Evolutionary conservation across 2,113 vertebrate species (phyloP).

Genomic region (Tauraco erythrolophus): DNA sequence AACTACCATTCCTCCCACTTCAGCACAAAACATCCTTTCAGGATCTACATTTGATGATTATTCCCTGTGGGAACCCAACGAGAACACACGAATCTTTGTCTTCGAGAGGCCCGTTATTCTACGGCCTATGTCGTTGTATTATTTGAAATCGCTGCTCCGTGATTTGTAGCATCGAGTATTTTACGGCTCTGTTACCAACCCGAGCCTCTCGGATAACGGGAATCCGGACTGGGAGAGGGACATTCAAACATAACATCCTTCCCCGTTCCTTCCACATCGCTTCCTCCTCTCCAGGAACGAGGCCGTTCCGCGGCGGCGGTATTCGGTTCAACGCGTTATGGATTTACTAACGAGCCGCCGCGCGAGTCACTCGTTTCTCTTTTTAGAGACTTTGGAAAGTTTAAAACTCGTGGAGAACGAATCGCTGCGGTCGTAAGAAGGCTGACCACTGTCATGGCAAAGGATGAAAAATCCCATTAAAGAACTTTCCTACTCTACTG

Average conservation of each 20-base stretch:
- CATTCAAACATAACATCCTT: accelerated
- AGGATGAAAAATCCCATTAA: neutral
- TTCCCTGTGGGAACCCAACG: neutral
- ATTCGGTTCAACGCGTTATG: too few relatives aligned
- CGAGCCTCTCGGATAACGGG: neutral
- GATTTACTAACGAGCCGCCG: neutral
- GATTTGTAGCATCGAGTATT: neutral
- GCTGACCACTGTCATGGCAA: neutral
- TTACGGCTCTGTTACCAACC: neutral
- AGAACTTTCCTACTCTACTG: neutral
- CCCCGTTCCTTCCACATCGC: neutral
- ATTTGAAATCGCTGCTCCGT: neutral
- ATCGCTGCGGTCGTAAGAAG: neutral
- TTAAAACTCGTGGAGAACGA: neutral
- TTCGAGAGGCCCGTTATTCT: neutral
- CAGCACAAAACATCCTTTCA: neutral
- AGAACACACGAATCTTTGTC: neutral
- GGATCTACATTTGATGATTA: neutral
- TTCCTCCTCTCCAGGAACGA: neutral
- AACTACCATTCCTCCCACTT: neutral
- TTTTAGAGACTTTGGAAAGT: neutral
- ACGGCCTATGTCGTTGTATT: neutral
- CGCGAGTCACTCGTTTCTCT: neutral
- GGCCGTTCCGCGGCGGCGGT: too few relatives aligned
- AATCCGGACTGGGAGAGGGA: neutral